Evolutionary conservation across 2,797 vertebrate genomes (phyloP).

Genomic region (Todus mexicanus): DNA sequence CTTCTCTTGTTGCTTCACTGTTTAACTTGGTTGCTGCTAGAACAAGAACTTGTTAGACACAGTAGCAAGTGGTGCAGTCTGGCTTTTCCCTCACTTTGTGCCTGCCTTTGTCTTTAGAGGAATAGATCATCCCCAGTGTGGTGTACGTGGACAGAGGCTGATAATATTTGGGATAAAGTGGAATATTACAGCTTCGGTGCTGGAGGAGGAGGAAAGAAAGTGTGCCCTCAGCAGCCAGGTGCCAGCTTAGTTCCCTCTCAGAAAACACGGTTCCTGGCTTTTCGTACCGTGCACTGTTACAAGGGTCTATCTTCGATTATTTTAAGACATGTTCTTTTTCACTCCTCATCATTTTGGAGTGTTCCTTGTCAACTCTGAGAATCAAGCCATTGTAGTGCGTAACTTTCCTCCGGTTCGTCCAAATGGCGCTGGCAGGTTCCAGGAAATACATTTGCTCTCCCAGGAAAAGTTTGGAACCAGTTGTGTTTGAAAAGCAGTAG

Average conservation of each 20-base stretch:
- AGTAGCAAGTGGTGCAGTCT: too few relatives aligned
- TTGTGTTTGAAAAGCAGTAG: conserved; percentile 39
- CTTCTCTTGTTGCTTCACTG: accelerated
- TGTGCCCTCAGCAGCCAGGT: background rate
- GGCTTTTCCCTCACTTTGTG: background rate
- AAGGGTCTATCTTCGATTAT: background rate
- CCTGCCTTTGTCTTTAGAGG: background rate
- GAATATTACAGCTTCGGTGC: background rate
- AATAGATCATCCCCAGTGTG: accelerated
- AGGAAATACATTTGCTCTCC: conserved; percentile 51
- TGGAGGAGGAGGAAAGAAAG: background rate
- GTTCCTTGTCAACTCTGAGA: conserved; percentile 19
- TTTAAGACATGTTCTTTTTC: background rate
- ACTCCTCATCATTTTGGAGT: background rate
- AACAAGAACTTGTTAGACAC: background rate
- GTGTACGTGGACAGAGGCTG: accelerated
- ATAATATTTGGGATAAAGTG: background rate
- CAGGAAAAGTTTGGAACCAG: conserved; percentile 51
- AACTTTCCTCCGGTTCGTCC: conserved; percentile 46
- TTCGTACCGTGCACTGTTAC: background rate
- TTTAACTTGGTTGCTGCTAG: background rate
- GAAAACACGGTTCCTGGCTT: background rate
- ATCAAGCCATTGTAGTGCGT: background rate
- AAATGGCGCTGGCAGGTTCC: conserved; percentile 22
- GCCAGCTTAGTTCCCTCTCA: background rate